Evolutionary conservation across 2,797 vertebrate species (phyloP), one percentile per base, ranked within the genome.

Genomic region (Epinephelus coioides): DNA sequence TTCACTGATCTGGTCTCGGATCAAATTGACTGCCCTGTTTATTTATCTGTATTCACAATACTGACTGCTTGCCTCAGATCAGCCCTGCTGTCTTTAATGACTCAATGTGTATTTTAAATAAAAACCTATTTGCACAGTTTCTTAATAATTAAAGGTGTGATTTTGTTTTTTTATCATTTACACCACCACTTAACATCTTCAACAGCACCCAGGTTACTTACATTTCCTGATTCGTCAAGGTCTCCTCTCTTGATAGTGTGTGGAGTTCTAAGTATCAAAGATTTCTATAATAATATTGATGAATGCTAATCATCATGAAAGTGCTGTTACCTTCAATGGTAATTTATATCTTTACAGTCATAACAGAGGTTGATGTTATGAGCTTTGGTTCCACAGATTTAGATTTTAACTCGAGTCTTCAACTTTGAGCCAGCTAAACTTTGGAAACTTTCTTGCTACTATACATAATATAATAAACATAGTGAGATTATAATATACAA

Each of bases 291-390:
- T 59, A n/a, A 0, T 43, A 53, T 76, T 75, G 34, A 43, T 73
- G 4, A 59, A 70, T 27, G 38, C 19, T 60, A 88, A 90, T 88
- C 88, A 88, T 87, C 47, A 57, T n/a, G 19, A 47, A 65, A 21
- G 0, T 27, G n/a, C 0, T 43, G 3, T 27, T 50, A 65, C 1
- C 1, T 0, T 60, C 27, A 0, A 0, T 57, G 13, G 38, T 78
- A 76, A 7, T 78, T 61, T 19, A 15, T 57, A 0, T 43, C 1
- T 30, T 23, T 15, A 30, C 27, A 27, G 57, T 23, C 15, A 8
- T 19, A 44, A 38, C 8, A 5, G 15, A 34, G 34, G 21, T 34
- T 54, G 19, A 38, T 44, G n/a, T 57, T 55, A 9, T 0, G 0
- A 8, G 1, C 21, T 23, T 54, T 66, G 0, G 6, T 76, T 70